Percentiles rank a stretch among this genome's conserved stretches.
These are phyloP conservation scores for Drosophila greeni DNA, from an alignment of 2,888 invertebrate species.

Conservation along the genomic window DNA sequence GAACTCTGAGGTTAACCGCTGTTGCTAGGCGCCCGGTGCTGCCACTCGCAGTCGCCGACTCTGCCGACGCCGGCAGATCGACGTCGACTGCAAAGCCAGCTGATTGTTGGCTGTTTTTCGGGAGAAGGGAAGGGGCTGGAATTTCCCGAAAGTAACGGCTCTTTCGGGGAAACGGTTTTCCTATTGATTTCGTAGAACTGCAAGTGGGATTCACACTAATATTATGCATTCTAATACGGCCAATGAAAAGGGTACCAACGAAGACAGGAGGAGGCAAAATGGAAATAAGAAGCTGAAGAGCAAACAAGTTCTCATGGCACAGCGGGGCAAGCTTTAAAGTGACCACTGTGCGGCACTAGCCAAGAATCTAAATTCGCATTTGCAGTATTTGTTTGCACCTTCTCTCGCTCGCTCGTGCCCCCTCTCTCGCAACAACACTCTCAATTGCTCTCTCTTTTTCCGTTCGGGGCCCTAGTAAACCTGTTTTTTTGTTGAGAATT, in stretches of 20 bases:
- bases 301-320: constrained; percentile 39
- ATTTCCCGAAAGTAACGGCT: constrained; percentile 59
- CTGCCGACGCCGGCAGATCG: constrained; percentile 15
- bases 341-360: constrained; percentile 29
- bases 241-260: constrained; percentile 13
- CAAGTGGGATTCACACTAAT: constrained; percentile 42
- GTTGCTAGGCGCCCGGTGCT: constrained; percentile 63
- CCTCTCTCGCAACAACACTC: constrained; percentile 7
- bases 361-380: constrained; percentile 35
- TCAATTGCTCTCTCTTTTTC: constrained; percentile 14
- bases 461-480: constrained; percentile 48
- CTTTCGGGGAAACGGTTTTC: constrained; percentile 41
- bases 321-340: constrained; percentile 23
- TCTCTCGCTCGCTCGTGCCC: constrained; percentile 4
- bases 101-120: constrained; percentile 29
- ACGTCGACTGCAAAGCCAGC: constrained; percentile 43
- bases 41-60: constrained; percentile 24
- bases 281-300: constrained; percentile 2
- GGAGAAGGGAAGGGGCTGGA: constrained; percentile 19
- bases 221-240: constrained; percentile 26
- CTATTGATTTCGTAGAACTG: constrained; percentile 53
- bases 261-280: neutral
- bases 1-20: constrained; percentile 45
- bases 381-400: constrained; percentile 22
- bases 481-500: constrained; percentile 65